Base-by-base conservation (phyloP, 2,797 vertebrate genomes). In the Silurus lanzhouensis region DNA sequence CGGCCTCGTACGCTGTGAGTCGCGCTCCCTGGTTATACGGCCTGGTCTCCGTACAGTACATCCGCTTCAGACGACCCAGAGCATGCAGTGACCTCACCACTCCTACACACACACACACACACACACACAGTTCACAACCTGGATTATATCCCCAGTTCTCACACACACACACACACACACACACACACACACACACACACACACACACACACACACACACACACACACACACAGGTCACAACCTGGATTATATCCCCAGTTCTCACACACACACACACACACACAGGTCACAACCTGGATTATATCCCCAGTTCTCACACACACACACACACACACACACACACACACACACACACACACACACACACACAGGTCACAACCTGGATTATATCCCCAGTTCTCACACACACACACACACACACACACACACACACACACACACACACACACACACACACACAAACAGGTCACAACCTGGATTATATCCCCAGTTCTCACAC, bases 11-110 rank as follows among this genome's bases (percentile, higher is more conserved):
- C 0, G 97, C 97, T 0, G 97, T 98, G 88, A 98, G 95, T 9
- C 97, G 92, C 74, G 97, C 96, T 0, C 97, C 97, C 92, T 98
- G 97, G 92, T 98, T 98, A 91, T 97, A 98, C 5, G 97, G 97
- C 87, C 97, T 93, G 0, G 97, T 98, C 94, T 98, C 97, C 0
- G 97, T 98, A 93, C 97, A 98, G 93, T 96, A 97, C 55, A 96
- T 90, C 0, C 93, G 95, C 89, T 96, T 94, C 91, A 98, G 94
- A 63, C 93, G 90, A 9, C 95, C 95, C 90, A 96, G 92, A 0
- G 86, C 1, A 6, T 97, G 96, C 81, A 98, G 95, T 1, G 97
- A 97, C 13, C 97, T 93, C 88, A 97, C 96, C 87, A 98, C 95
- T 25, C 97, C 97, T 90, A 64, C 4, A 75, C 68, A 57, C 17